Evolutionary conservation across 64 coral and sea anemone species (phyloP).

Genomic region (Pocillopora damicornis): DNA sequence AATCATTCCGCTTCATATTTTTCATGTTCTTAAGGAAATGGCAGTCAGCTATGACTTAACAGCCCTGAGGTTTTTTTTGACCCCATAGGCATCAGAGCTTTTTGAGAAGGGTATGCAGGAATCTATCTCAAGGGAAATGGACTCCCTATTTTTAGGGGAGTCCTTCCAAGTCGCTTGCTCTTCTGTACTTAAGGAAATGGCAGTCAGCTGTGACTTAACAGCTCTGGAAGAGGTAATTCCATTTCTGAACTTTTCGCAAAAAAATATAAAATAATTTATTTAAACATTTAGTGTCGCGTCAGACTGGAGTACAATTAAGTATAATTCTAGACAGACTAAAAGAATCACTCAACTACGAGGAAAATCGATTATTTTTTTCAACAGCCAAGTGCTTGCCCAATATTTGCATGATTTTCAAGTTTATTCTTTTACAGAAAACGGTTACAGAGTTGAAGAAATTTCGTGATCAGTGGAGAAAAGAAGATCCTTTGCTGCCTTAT

Average conservation of each 20-base stretch:
- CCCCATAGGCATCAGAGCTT: neutral
- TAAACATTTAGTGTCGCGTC: too few relatives aligned
- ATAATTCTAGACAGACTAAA: too few relatives aligned
- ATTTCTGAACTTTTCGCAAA: neutral
- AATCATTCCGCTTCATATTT: neutral
- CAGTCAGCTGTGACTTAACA: slow-evolving; percentile 24
- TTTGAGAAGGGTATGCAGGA: neutral
- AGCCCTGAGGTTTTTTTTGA: neutral
- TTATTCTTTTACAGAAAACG: neutral
- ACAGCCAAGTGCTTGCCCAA: neutral
- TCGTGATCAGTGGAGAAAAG: neutral
- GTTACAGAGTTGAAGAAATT: neutral
- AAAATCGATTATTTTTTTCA: too few relatives aligned
- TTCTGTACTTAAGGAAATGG: slow-evolving; percentile 19
- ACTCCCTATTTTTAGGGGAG: neutral
- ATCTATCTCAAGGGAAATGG: neutral
- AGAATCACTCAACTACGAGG: too few relatives aligned
- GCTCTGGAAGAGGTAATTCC: slow-evolving; percentile 10
- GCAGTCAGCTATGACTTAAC: slow-evolving; percentile 16
- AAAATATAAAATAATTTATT: neutral
- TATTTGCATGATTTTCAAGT: neutral
- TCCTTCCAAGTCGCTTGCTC: neutral
- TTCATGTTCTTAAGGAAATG: slow-evolving; percentile 8
- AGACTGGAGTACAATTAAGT: too few relatives aligned
- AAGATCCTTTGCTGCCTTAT: neutral